Base-by-base conservation (phyloP, 2,888 invertebrate genomes). In the Caenorhabditis zanzibari region DNA sequence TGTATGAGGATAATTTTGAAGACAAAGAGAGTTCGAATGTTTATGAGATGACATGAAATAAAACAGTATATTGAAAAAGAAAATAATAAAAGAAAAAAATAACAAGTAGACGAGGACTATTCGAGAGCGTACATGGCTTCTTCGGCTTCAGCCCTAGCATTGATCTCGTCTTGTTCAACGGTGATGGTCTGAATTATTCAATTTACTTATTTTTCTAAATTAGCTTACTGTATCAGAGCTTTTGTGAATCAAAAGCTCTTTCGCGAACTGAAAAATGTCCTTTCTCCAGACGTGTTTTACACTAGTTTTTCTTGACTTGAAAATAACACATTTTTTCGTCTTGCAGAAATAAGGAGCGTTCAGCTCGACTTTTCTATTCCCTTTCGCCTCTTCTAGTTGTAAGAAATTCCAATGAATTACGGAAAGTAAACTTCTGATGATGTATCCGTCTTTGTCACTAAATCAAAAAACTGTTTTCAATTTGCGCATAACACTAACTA, bases 21-120 rank as follows among this genome's bases (percentile, higher is more conserved):
- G n/a, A n/a, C n/a, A n/a, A n/a, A n/a, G n/a, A n/a, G n/a, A n/a
- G n/a, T n/a, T n/a, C n/a, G n/a, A n/a, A n/a, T n/a, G n/a, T n/a
- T n/a, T n/a, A n/a, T n/a, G n/a, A n/a, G n/a, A n/a, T n/a, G n/a
- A n/a, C n/a, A n/a, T n/a, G n/a, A n/a, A n/a, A n/a, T n/a, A n/a
- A n/a, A n/a, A n/a, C n/a, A n/a, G n/a, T n/a, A n/a, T n/a, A n/a
- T 32, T 75, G 64, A 83, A 74, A 4, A 79, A 63, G 4, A 79
- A 79, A 35, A 83, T 75, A 52, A 83, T 58, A 14, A 75, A 83
- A 32, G 75, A 79, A n/a, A 83, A 79, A n/a, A n/a, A n/a, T n/a
- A n/a, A n/a, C n/a, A n/a, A n/a, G n/a, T n/a, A n/a, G n/a, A n/a
- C 5, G 79, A 80, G 24, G 80, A 63, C 2, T 79, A 79, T 64